Base-by-base conservation (phyloP, 1,140 invertebrate genomes). In the Bombus waltoni region DNA sequence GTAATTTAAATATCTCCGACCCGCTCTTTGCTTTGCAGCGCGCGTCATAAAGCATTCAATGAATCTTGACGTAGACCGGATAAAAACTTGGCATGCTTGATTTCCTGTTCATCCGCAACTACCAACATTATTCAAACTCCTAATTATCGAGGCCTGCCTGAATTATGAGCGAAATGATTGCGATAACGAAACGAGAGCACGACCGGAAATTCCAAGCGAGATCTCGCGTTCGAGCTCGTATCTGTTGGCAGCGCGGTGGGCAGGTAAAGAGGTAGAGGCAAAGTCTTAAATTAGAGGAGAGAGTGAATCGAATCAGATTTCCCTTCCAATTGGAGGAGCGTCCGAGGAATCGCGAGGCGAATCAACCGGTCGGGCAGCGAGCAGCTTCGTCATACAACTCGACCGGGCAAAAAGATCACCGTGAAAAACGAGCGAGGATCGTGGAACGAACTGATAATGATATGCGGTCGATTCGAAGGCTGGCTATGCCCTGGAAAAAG, bases 371-470 rank as follows among this genome's bases (percentile, higher is more conserved):
- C 44, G 66, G 65, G 18, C 18, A 53, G 47, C 47, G 70, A 32
- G 25, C 57, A 47, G 47, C 74, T 42, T 78, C 66, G 74, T 80
- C 76, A 10, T 72, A 57, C 53, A 80, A 42, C 76, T 32, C 47
- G 42, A 40, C 11, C 42, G 6, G 22, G 32, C 35, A 87, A 83
- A 65, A 32, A 65, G 62, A 65, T 59, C 57, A 28, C 10, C 25
- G 28, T 28, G 83, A 89, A 68, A 40, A 65, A 40, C 25, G 78
- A 86, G 57, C 66, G 57, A 74, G 70, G 83, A 68, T 81, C 76
- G 81, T 59, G 57, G 88, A 89, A 73, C 66, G 84, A 82, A 68
- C 87, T 89, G 88, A 87, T 89, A 89, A 89, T 89, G 88, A 89
- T 89, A 89, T 89, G 87, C 88, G 72, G 76, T 73, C 88, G 84